Evolutionary conservation across 1,140 invertebrate genomes (phyloP).

Genomic region (Zaprionus tsacasi): DNA sequence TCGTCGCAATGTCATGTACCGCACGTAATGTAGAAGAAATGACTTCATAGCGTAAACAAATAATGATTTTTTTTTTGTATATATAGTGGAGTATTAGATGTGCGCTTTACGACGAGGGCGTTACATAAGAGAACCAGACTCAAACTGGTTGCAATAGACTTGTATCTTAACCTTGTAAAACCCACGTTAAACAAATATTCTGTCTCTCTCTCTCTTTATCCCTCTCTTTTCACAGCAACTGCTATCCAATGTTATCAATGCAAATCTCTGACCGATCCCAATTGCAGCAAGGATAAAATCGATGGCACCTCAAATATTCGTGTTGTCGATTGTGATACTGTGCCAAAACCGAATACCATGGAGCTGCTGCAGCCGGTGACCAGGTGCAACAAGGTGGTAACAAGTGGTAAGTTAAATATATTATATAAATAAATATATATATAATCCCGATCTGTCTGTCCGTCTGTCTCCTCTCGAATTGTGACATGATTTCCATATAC

Average conservation of each 20-base stretch:
- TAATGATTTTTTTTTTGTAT: constrained; percentile 4
- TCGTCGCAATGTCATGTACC: constrained; percentile 16
- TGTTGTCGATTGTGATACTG: constrained; percentile 67
- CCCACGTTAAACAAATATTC: neutral
- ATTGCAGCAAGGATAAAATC: constrained; percentile 69
- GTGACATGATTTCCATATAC: constrained; percentile 28
- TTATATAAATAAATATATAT: neutral
- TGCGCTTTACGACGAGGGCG: constrained; percentile 39
- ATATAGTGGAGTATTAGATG: neutral
- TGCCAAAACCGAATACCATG: constrained; percentile 63
- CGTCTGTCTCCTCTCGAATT: neutral
- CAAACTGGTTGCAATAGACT: constrained; percentile 62
- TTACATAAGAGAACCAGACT: constrained; percentile 49
- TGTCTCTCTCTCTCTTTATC: neutral
- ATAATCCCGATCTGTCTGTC: neutral
- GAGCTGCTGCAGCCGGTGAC: constrained; percentile 73
- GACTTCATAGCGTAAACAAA: constrained; percentile 53
- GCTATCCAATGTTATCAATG: constrained; percentile 81
- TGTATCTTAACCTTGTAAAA: constrained; percentile 4
- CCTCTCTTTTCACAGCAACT: constrained; percentile 42
- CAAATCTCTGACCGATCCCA: constrained; percentile 75
- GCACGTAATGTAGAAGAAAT: constrained; percentile 56
- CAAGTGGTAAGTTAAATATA: constrained; percentile 74
- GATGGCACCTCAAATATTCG: constrained; percentile 64
- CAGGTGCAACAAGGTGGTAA: constrained; percentile 79